Percentiles rank a stretch among this genome's conserved stretches.
Conservation (phyloP, 2,113 vertebrate species). For the Tretioscincus oriximinensis region DNA sequence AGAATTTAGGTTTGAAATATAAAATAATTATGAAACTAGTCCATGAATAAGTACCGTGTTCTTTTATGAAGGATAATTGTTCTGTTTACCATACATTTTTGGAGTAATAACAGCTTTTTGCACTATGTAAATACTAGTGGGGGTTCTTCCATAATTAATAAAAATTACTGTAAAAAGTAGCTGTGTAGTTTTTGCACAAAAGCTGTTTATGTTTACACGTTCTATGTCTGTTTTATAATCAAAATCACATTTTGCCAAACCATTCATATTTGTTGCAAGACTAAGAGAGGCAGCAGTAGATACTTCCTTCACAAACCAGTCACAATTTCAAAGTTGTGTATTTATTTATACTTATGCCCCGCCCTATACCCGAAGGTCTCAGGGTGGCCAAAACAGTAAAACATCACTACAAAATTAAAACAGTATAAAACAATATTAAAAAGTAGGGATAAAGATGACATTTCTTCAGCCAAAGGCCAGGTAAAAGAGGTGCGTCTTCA, state of each 20-base stretch:
- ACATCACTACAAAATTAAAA: no score
- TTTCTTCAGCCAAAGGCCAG: no score
- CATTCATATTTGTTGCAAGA: not conserved
- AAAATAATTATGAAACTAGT: slow-evolving; percentile 61
- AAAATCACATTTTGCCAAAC: not conserved
- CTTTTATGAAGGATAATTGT: slow-evolving; percentile 76
- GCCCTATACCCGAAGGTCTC: no score
- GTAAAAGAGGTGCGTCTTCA: no score
- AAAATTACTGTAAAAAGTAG: slow-evolving; percentile 81
- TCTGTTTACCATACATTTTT: slow-evolving; percentile 70
- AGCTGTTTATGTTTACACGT: not conserved
- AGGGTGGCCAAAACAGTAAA: no score
- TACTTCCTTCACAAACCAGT: no score
- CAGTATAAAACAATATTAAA: no score
- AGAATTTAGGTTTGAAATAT: slow-evolving; percentile 69
- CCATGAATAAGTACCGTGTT: slow-evolving; percentile 71
- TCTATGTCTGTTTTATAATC: not conserved
- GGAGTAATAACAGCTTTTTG: slow-evolving; percentile 87
- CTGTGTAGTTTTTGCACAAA: not conserved
- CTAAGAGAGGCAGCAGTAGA: no score
- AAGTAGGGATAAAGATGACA: no score
- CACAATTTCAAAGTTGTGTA: not conserved
- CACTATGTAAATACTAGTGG: slow-evolving; percentile 94
- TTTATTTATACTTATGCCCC: no score
- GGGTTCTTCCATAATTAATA: slow-evolving; percentile 88